A percentile compares a stretch with the other conserved stretches of the same genome.
These are phyloP conservation scores for Babyrousa celebensis DNA, from an alignment of 2,797 vertebrate genomes.

Conservation along the genomic window DNA sequence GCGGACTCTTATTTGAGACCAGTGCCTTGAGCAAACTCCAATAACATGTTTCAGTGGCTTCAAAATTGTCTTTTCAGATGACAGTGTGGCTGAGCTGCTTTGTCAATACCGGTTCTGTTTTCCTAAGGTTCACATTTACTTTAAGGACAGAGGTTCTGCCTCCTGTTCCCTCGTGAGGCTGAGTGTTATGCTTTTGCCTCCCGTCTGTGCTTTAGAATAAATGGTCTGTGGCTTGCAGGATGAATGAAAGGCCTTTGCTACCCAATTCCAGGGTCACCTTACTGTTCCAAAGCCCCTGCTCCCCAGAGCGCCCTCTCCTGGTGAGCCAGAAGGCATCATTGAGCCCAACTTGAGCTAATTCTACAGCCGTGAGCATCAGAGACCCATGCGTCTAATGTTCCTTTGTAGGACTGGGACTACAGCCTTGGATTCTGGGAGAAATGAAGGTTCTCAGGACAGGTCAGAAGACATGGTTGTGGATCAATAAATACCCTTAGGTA, in stretches of 20 bases:
- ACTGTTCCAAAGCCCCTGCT: neutral
- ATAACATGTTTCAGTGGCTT: slow-evolving; percentile 72
- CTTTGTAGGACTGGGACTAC: too few relatives aligned
- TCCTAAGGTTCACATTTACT: slow-evolving; percentile 62
- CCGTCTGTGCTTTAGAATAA: neutral
- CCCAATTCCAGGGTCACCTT: too few relatives aligned
- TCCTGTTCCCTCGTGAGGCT: neutral
- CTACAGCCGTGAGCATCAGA: neutral
- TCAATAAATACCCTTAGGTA: neutral
- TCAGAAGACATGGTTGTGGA: neutral
- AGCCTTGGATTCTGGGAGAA: neutral
- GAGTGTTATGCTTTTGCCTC: neutral
- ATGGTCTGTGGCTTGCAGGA: neutral
- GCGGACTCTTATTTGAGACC: neutral
- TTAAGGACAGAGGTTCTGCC: neutral
- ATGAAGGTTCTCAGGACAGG: neutral
- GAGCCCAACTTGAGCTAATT: neutral
- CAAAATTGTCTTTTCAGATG: slow-evolving; percentile 79
- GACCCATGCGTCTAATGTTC: neutral
- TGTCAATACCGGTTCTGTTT: slow-evolving; percentile 76
- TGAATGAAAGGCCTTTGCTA: neutral
- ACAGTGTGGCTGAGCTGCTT: slow-evolving; percentile 73
- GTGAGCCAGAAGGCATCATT: rapidly evolving
- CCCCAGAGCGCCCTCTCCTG: neutral
- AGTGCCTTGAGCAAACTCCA: slow-evolving; percentile 73